These are phyloP conservation scores for Leptopilina syphax DNA, from an alignment of 2,888 invertebrate species.

Conservation along the genomic window DNA sequence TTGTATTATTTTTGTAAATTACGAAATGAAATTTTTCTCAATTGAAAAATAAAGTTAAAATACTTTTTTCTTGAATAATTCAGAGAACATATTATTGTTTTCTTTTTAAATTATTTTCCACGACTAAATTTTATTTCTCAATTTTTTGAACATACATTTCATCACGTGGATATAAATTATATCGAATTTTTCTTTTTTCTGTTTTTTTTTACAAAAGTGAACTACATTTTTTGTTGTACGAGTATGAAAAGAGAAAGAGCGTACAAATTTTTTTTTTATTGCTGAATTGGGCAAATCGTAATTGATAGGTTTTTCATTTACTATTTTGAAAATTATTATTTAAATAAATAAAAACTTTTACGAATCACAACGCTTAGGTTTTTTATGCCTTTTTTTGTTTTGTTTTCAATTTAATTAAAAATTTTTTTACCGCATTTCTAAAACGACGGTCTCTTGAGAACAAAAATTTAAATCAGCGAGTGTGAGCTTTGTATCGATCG, in stretches of 20 bases:
- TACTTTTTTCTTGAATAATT: not conserved
- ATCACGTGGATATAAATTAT: constrained; percentile 62
- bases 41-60: not conserved
- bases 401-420: constrained; percentile 59
- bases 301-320: constrained; percentile 56
- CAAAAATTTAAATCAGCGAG: constrained; percentile 90
- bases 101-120: constrained; percentile 48
- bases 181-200: constrained; percentile 51
- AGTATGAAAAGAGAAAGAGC: constrained; percentile 65
- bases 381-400: constrained; percentile 56
- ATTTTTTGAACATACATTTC: constrained; percentile 66
- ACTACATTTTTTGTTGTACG: constrained; percentile 65
- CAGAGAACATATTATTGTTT: not conserved
- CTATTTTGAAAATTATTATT: constrained; percentile 67
- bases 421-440: constrained; percentile 91
- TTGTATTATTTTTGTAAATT: constrained; percentile 26
- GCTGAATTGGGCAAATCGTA: constrained; percentile 60
- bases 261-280: constrained; percentile 65
- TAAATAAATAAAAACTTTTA: constrained; percentile 73
- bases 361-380: constrained; percentile 71
- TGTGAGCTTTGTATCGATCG: constrained; percentile 86
- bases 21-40: constrained; percentile 36
- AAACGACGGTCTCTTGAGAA: constrained; percentile 95
- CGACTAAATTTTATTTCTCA: constrained; percentile 63
- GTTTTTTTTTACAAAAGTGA: constrained; percentile 67